Evolutionary conservation across 2,113 vertebrate genomes (phyloP).

Genomic region (Platycercus adscitus): DNA sequence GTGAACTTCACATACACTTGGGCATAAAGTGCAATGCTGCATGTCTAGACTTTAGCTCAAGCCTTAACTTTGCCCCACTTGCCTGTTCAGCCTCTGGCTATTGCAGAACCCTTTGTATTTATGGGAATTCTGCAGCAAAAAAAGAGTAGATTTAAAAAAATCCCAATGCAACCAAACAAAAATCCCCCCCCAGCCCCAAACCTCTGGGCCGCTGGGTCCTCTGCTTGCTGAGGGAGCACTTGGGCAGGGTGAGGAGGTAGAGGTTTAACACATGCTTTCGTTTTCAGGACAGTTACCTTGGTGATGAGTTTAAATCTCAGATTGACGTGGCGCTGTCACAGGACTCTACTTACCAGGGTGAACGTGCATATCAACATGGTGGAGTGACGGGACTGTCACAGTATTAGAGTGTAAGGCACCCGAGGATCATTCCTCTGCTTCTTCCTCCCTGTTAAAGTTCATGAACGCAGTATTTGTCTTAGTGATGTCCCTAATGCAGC

Average conservation of each 20-base stretch:
- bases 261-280: background rate
- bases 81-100: background rate
- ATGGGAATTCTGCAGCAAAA: background rate
- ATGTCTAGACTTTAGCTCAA: fast-evolving
- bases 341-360: constrained; percentile 99
- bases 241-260: background rate
- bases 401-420: constrained; percentile 93
- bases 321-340: constrained; percentile 98
- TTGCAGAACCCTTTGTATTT: fast-evolving
- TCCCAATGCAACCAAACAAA: background rate
- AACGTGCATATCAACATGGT: constrained; percentile 98
- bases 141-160: background rate
- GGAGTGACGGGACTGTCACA: constrained; percentile 99
- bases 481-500: fast-evolving
- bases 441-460: background rate
- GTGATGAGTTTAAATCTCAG: constrained; percentile 99
- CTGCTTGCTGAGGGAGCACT: background rate
- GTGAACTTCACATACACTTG: background rate
- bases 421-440: background rate
- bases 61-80: background rate
- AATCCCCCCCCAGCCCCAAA: background rate
- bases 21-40: background rate
- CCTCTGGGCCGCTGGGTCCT: background rate
- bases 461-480: fast-evolving
- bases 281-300: constrained; percentile 96